A percentile compares a stretch with the other conserved stretches of the same genome.
phyloP scores from a whole-genome alignment of 53 echinoderm and acorn worm genomes.

The Arbacia lixula region DNA sequence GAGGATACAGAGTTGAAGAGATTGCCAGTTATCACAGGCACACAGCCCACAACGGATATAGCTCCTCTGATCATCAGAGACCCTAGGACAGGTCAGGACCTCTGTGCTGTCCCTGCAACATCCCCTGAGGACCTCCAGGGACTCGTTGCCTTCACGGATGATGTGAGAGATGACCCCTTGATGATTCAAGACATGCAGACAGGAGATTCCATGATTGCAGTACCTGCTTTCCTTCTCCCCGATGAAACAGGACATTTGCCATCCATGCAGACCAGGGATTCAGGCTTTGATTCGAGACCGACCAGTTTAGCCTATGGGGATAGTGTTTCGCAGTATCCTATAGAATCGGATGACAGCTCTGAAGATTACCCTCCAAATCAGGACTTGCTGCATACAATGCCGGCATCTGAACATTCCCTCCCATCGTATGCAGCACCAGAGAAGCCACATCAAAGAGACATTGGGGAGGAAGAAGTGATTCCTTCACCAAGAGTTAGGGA shows the following conservation, averaged over 20 bases:
- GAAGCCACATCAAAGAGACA: background rate
- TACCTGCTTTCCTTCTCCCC: slow-evolving; percentile 42
- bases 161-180: slow-evolving; percentile 55
- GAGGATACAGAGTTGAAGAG: slow-evolving; percentile 32
- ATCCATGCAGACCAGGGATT: slow-evolving; percentile 43
- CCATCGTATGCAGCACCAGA: slow-evolving; percentile 12
- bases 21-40: slow-evolving; percentile 55
- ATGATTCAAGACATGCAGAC: slow-evolving; percentile 73
- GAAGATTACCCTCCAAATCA: slow-evolving; percentile 4
- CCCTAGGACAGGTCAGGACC: slow-evolving; percentile 65
- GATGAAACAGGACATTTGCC: slow-evolving; percentile 31
- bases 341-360: slow-evolving; percentile 49
- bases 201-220: slow-evolving; percentile 71
- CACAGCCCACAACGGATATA: slow-evolving; percentile 11
- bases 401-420: background rate
- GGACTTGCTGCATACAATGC: background rate
- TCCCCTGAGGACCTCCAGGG: slow-evolving; percentile 64
- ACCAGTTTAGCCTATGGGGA: slow-evolving; percentile 10
- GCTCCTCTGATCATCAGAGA: slow-evolving; percentile 72
- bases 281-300: slow-evolving; percentile 53
- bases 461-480: background rate
- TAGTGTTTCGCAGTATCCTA: background rate
- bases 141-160: slow-evolving; percentile 68
- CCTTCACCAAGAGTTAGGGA: slow-evolving; percentile 7
- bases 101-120: slow-evolving; percentile 69